Percentiles rank a stretch among this genome's conserved stretches.
These are phyloP conservation scores for Datnioides undecimradiatus DNA, from an alignment of 2,113 vertebrate species.

Conservation along the genomic window DNA sequence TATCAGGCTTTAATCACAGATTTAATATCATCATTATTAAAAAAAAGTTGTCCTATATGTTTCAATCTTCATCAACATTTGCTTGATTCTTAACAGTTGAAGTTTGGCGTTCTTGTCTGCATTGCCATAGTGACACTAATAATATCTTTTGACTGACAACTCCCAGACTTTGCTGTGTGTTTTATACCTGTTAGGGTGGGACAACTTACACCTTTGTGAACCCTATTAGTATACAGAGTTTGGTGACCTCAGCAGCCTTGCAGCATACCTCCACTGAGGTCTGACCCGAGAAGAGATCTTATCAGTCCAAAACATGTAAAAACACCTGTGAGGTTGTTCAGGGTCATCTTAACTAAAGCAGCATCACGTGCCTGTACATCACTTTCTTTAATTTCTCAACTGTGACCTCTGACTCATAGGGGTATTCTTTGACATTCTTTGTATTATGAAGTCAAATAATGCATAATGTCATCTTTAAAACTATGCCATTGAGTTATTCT, in stretches of 20 bases:
- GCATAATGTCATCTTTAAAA: not conserved
- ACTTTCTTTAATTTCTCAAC: not conserved
- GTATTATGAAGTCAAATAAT: not conserved
- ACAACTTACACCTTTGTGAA: conserved; percentile 2
- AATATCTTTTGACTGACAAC: not conserved
- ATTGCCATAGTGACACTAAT: not conserved
- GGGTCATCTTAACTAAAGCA: not conserved
- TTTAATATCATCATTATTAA: not conserved
- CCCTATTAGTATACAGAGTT: not conserved
- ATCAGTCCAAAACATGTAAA: conserved; percentile 6
- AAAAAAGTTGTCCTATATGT: no score
- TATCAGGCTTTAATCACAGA: not conserved
- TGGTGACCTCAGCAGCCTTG: conserved; percentile 5
- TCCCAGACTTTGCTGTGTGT: not conserved
- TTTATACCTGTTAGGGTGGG: not conserved
- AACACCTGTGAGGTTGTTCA: conserved; percentile 1
- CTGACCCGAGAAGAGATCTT: not conserved
- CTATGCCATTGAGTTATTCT: not conserved
- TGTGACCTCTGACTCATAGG: not conserved
- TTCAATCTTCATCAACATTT: not conserved
- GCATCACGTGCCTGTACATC: not conserved
- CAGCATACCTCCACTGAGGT: not conserved
- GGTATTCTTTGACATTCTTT: not conserved
- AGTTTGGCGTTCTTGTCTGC: no score
- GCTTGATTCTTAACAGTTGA: not conserved